Conservation (phyloP, 2,113 vertebrate species). For the Halcyon senegalensis region DNA sequence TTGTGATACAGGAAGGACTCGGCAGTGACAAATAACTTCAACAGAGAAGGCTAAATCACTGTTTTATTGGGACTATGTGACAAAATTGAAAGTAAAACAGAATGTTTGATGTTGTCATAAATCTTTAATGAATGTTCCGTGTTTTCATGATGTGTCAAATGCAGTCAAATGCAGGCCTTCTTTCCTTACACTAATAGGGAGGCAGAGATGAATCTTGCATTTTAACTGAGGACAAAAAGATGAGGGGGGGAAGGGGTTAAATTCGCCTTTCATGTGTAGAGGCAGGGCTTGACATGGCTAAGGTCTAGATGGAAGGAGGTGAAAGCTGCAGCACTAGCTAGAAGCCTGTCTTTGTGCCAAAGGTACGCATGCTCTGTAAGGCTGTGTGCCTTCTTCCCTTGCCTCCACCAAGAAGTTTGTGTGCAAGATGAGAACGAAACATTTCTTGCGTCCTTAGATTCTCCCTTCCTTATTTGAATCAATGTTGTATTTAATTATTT, state of each 20-base stretch:
- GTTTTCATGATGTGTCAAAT: conserved; percentile 29
- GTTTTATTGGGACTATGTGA: conserved; percentile 57
- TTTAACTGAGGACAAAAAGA: not conserved
- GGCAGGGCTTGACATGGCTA: not conserved
- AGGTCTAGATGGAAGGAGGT: not conserved
- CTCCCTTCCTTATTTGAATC: conserved; percentile 20
- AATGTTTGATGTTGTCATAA: conserved; percentile 50
- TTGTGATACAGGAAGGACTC: not conserved
- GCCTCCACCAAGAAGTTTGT: not conserved
- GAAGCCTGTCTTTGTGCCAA: not conserved
- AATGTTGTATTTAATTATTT: conserved; percentile 40
- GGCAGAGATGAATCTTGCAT: not conserved
- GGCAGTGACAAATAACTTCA: conserved; percentile 48
- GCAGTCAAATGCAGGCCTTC: not conserved
- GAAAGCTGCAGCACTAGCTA: not conserved
- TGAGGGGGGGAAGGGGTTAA: not conserved
- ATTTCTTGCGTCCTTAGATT: conserved; percentile 1
- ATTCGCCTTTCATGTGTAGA: not conserved
- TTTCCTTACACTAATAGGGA: not conserved
- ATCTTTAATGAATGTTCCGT: conserved; percentile 49
- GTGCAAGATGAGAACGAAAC: not conserved
- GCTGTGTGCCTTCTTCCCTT: not conserved
- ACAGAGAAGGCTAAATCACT: not conserved
- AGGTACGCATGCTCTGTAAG: not conserved
- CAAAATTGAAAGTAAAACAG: conserved; percentile 62